Evolutionary conservation across 2,888 invertebrate genomes (phyloP), one percentile per base, ranked within the genome.

Genomic region (Dasypolia templi): DNA sequence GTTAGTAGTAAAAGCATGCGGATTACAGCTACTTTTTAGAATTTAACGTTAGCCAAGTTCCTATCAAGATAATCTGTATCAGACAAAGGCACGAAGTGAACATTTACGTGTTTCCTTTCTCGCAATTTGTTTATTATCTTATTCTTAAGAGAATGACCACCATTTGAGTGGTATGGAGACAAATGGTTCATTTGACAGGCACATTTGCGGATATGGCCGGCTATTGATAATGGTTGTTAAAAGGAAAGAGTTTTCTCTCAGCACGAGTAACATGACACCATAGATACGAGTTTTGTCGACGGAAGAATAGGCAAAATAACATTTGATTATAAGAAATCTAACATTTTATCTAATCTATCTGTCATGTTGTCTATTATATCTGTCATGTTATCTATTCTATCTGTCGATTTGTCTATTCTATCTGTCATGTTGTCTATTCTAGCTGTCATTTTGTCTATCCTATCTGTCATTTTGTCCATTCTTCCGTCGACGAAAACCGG

Each of bases 61-160:
- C n/a, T 53, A 79, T 32, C 81, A 39, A 82, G 82, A 70, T 70
- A 62, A 70, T 82, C 70, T 62, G n/a, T 70, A 82, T 63, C 46
- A 70, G 29, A 81, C 56, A 63, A 67, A 66, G 39, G 51, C 82
- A 76, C 77, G 46, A 76, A 81, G 77, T 62, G 64, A 70, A 70
- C 56, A 79, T 77, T 70, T 55, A 66, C 62, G 6, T n/a, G 71
- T 71, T 77, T 66, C 63, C 49, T 70, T 77, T 71, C 66, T 51
- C 44, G 53, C 11, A 49, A 66, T 82, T 68, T 74, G 32, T 61
- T 65, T 39, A 26, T 26, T 65, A 72, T 74, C 61, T 73, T 32
- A 55, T 35, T 51, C 46, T 58, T 78, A 29, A 26, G 26, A 53
- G 53, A 78, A 75, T 58, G 26, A 58, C 56, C 56, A 55, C 63